Base-by-base conservation (phyloP, 2,888 invertebrate species). In the Phymatocera aterrima region DNA sequence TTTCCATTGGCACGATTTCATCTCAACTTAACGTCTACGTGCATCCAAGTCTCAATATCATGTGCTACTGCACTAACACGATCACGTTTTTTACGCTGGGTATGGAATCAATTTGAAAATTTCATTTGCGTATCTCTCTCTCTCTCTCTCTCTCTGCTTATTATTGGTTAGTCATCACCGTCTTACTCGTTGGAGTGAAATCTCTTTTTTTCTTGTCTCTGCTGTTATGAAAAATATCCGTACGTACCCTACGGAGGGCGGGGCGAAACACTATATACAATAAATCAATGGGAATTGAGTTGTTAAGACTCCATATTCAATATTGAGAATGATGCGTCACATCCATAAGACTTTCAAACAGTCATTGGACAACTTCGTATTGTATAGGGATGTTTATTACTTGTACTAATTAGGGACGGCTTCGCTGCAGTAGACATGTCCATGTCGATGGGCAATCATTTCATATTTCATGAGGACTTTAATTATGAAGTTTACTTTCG, bases 251-350 rank as follows among this genome's bases (percentile, higher is more conserved):
- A n/a, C 3, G 5, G 1, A 28, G 40, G 46, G 75, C 57, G 75
- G 54, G 18, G 51, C 51, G 43, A 43, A 40, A 24, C 15, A 40
- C 31, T 54, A 2, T 46, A 64, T 60, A 43, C 48, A 79, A 82
- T 82, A 82, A 83, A 84, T 83, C 81, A 70, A 70, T 18, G 80
- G 60, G 80, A 84, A 84, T 84, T 82, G 82, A 84, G 84, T 80
- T 80, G 80, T 81, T 79, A 60, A 34, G 57, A 61, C 21, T 51
- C 57, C 79, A 82, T 84, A 84, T 84, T 83, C 83, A 83, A 83
- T 84, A 84, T 83, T 80, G 48, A 51, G 48, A 51, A 51, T 72
- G 34, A 51, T 79, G 80, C 81, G 80, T 82, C 80, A 82, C 77
- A 80, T 54, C 57, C 80, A 70, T 31, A 43, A 34, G 46, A 43